Percentiles rank a stretch among this genome's conserved stretches.
Conservation (phyloP, 2,113 vertebrate genomes). For the Sylvilagus bachmani region DNA sequence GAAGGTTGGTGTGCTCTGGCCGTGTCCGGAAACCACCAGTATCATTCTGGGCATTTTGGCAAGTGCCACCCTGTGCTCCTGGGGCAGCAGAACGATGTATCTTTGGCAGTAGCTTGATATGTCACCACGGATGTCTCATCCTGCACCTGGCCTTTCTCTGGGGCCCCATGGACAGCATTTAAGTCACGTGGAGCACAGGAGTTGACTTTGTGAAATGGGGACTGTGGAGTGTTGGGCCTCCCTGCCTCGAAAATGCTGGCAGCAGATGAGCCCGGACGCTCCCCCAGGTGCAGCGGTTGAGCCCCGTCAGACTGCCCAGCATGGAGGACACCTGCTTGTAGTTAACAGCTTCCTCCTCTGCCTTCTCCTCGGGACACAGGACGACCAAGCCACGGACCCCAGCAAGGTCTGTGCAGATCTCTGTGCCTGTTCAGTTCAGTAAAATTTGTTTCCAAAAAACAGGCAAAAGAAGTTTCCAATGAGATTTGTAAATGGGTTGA, state of each 20-base stretch:
- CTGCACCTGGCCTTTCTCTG: not conserved
- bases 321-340: not conserved
- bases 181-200: not conserved
- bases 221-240: not conserved
- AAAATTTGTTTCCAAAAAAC: not conserved
- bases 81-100: not conserved
- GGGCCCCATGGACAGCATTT: not conserved
- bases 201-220: not conserved
- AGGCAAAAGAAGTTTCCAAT: not conserved
- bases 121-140: fast-evolving
- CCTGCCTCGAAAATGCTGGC: not conserved
- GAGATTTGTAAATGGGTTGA: not conserved
- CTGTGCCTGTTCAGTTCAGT: not conserved
- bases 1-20: fast-evolving
- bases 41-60: no score
- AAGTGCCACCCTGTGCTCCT: not conserved
- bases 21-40: no score
- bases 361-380: not conserved
- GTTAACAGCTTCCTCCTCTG: no score
- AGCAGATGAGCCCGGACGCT: not conserved
- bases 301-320: not conserved
- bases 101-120: not conserved
- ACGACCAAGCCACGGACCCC: not conserved
- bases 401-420: fast-evolving
- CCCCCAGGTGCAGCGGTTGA: not conserved